These are phyloP conservation scores for Heterodera carotae DNA, from an alignment of 1,140 invertebrate species.

Conservation along the genomic window DNA sequence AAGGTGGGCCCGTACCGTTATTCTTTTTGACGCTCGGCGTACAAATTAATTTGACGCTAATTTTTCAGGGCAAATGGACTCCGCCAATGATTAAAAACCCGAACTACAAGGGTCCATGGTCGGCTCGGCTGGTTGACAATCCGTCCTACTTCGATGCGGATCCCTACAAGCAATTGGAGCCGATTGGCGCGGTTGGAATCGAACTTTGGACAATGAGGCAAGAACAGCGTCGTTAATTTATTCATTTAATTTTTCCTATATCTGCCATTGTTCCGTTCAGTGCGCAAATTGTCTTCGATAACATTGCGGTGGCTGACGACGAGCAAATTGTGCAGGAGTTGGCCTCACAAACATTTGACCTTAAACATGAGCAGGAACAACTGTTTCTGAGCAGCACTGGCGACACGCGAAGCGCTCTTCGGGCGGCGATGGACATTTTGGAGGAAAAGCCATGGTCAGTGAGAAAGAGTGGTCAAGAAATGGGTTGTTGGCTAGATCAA, in stretches of 20 bases:
- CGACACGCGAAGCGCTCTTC: conserved; percentile 79
- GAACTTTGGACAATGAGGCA: conserved; percentile 74
- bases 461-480: too few relatives aligned
- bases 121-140: conserved; percentile 81
- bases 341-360: conserved; percentile 80
- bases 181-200: conserved; percentile 91
- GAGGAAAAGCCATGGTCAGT: conserved; percentile 83
- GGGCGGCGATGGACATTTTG: conserved; percentile 78
- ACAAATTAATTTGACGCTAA: background rate
- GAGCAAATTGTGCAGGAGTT: conserved; percentile 77
- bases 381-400: conserved; percentile 73
- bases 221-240: too few relatives aligned
- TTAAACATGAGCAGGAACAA: conserved; percentile 72
- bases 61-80: conserved; percentile 73
- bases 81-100: conserved; percentile 88
- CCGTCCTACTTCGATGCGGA: conserved; percentile 90
- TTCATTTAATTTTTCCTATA: conserved; percentile 68
- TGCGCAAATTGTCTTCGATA: conserved; percentile 83
- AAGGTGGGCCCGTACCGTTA: conserved; percentile 61
- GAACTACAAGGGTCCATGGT: conserved; percentile 90
- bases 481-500: too few relatives aligned
- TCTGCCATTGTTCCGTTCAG: too few relatives aligned
- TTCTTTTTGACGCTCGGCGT: too few relatives aligned
- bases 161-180: conserved; percentile 80
- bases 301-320: conserved; percentile 87